Percentiles rank a stretch among this genome's conserved stretches.
Conservation (phyloP, 2,797 vertebrate genomes). For the Argyrosomus regius region DNA sequence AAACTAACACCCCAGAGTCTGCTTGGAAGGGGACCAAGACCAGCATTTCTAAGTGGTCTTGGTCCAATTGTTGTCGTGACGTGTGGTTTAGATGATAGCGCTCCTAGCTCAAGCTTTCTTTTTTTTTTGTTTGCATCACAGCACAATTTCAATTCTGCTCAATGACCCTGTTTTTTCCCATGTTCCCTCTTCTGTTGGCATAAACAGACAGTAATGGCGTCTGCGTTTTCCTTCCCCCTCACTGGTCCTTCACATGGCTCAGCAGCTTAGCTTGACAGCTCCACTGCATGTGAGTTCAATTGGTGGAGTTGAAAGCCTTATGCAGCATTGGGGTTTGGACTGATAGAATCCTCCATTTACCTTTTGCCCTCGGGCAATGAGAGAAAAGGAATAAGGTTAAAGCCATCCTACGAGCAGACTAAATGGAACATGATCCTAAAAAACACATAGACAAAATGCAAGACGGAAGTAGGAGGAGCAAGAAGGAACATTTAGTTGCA, state of each 20-base stretch:
- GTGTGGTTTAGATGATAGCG: slow-evolving; percentile 57
- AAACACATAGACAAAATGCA: slow-evolving; percentile 52
- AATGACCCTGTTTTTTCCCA: slow-evolving; percentile 66
- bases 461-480: slow-evolving; percentile 29
- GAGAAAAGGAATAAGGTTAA: slow-evolving; percentile 76
- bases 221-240: slow-evolving; percentile 77
- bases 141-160: slow-evolving; percentile 66
- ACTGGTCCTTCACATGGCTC: slow-evolving; percentile 80
- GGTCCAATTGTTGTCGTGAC: no score
- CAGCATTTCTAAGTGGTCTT: no score
- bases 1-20: no score
- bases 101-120: slow-evolving; percentile 30
- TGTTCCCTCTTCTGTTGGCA: slow-evolving; percentile 65
- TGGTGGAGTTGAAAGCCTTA: slow-evolving; percentile 83
- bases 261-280: slow-evolving; percentile 80
- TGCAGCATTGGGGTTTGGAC: slow-evolving; percentile 71
- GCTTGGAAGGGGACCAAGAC: no score
- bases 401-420: slow-evolving; percentile 67
- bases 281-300: slow-evolving; percentile 74
- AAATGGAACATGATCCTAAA: slow-evolving; percentile 78
- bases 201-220: slow-evolving; percentile 82
- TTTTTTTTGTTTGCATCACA: slow-evolving; percentile 64
- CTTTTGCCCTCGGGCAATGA: slow-evolving; percentile 74
- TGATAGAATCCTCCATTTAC: slow-evolving; percentile 80
- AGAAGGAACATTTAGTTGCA: slow-evolving; percentile 2